These are phyloP conservation scores for Oedothorax gibbosus DNA, from an alignment of 1,140 invertebrate genomes.

Conservation along the genomic window DNA sequence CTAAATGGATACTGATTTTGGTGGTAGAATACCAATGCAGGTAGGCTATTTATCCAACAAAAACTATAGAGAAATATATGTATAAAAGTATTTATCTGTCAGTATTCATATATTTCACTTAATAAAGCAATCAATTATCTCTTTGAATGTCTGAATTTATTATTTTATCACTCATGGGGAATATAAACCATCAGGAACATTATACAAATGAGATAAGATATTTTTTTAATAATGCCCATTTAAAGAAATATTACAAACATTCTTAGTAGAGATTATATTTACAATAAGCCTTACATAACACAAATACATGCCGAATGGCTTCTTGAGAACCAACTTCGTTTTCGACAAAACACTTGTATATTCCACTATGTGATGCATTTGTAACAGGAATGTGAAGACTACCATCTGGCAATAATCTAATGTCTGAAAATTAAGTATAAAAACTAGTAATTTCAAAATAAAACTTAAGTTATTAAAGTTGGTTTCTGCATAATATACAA, in stretches of 20 bases:
- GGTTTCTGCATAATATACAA: neutral
- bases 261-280: neutral
- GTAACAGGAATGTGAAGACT: constrained; percentile 33
- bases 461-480: neutral
- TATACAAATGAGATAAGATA: neutral
- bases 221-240: neutral
- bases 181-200: neutral
- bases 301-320: constrained; percentile 65
- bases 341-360: constrained; percentile 68
- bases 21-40: no score
- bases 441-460: neutral
- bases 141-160: no score
- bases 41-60: no score
- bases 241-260: neutral
- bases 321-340: constrained; percentile 68
- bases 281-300: constrained; percentile 67
- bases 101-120: no score
- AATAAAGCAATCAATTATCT: no score
- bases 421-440: constrained; percentile 11
- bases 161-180: no score
- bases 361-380: constrained; percentile 65
- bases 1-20: no score
- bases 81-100: no score
- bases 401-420: constrained; percentile 36
- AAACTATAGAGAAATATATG: no score